Evolutionary conservation across 2,888 invertebrate species (phyloP).

Genomic region (Tetramorium bicarinatum): DNA sequence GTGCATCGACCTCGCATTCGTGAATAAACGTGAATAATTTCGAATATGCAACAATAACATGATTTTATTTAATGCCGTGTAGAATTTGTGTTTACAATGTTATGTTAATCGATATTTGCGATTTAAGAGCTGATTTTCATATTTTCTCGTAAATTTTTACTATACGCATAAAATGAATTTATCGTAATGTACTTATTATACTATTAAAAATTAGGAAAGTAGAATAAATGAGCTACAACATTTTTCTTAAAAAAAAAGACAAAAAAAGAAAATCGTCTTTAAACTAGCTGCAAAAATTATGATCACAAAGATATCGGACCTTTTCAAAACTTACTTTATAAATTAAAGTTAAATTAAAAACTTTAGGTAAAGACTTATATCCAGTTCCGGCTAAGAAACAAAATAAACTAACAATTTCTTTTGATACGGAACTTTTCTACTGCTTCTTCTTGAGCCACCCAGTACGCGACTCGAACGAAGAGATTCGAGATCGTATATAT

Average conservation of each 20-base stretch:
- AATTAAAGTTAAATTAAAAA: slow-evolving; percentile 30
- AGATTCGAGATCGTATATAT: slow-evolving; percentile 62
- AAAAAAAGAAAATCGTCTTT: neutral
- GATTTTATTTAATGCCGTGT: neutral
- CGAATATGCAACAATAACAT: neutral
- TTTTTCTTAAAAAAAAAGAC: neutral
- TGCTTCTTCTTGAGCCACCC: neutral
- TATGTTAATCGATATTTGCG: neutral
- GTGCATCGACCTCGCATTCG: slow-evolving; percentile 60
- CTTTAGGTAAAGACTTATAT: neutral
- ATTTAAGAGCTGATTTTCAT: neutral
- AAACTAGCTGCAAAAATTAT: neutral
- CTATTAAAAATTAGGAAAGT: neutral
- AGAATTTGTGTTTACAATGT: neutral
- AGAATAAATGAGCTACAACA: neutral
- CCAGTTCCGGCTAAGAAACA: neutral
- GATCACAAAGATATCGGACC: neutral
- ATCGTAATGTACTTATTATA: neutral
- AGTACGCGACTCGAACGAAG: slow-evolving; percentile 38
- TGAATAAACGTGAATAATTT: neutral
- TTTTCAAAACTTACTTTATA: neutral
- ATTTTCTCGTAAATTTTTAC: neutral
- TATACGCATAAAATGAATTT: neutral
- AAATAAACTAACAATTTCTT: slow-evolving; percentile 8
- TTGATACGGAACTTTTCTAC: slow-evolving; percentile 1